Conservation (phyloP, 2,888 invertebrate species). For the Oscheius sp. region DNA sequence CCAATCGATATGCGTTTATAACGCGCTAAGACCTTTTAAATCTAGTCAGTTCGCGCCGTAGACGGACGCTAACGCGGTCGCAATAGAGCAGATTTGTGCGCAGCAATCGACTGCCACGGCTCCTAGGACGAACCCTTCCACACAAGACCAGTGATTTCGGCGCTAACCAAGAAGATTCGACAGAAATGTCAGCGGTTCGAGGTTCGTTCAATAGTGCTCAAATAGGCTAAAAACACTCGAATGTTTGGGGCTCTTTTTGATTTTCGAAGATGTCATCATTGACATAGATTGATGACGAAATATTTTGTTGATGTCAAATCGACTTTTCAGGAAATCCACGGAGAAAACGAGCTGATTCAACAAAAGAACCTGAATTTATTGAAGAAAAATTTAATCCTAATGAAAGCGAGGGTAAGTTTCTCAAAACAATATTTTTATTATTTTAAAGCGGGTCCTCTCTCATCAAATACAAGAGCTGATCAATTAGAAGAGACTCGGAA, state of each 20-base stretch:
- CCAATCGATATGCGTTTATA: too few species aligned
- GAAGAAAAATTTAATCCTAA: not conserved
- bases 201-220: not conserved
- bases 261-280: too few species aligned
- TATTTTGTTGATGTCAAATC: too few species aligned
- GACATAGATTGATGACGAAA: too few species aligned
- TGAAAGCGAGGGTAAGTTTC: not conserved
- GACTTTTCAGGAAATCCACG: not conserved
- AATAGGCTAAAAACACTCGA: too few species aligned
- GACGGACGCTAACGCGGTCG: not conserved
- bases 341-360: not conserved
- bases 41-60: not conserved
- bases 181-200: not conserved
- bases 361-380: not conserved
- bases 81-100: not conserved
- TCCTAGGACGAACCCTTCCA: slow-evolving; percentile 25
- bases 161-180: slow-evolving; percentile 2
- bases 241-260: too few species aligned
- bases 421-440: not conserved
- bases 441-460: too few species aligned
- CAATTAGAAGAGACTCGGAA: not conserved
- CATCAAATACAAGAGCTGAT: not conserved
- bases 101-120: not conserved
- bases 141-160: slow-evolving; percentile 22
- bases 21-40: not conserved